Base-by-base conservation (phyloP, 1,140 invertebrate genomes). In the Heliconius melpomene region DNA sequence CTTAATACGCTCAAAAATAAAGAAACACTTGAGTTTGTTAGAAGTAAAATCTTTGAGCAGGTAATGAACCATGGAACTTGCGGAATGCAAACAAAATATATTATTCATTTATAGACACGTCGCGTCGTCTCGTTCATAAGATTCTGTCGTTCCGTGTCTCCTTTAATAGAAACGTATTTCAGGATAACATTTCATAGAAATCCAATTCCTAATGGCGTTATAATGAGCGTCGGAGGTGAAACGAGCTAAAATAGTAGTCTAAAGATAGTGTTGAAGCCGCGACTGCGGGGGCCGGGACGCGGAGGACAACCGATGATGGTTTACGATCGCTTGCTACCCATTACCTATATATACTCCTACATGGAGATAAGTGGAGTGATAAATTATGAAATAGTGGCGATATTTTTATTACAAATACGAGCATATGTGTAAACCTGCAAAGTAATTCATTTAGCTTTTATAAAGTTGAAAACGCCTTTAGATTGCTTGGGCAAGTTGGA, bases 201-300 rank as follows among this genome's bases (percentile, higher is more conserved):
- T 66, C 60, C 60, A 66, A 66, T 66, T 66, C 60, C 60, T 66
- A 66, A 66, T 66, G 60, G 60, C 60, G 60, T 66, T 66, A 66
- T 66, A 66, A 66, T 66, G 60, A 66, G 60, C 60, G 26, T 66
- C 6, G 60, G 13, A 66, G 60, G 60, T 66, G 60, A 66, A 29
- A 66, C 20, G 13, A 66, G 60, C 60, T 66, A 66, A 66, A 66
- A 66, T 66, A 66, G 60, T 66, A 66, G 11, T 66, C 60, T 66
- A 66, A 66, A 66, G 60, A 66, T 66, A 66, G 60, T 66, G 60
- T 2, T 16, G 60, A 29, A 66, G 54, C 54, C n/a, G 50, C 16
- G 50, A 18, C 9, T 3, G 54, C 54, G 54, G 54, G 13, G 54
- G n/a, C 20, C 18, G 54, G 20, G 54, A 7, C 50, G 54, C 54